phyloP scores from a whole-genome alignment of 2,888 invertebrate species.

The Ptychoptera contaminata region DNA sequence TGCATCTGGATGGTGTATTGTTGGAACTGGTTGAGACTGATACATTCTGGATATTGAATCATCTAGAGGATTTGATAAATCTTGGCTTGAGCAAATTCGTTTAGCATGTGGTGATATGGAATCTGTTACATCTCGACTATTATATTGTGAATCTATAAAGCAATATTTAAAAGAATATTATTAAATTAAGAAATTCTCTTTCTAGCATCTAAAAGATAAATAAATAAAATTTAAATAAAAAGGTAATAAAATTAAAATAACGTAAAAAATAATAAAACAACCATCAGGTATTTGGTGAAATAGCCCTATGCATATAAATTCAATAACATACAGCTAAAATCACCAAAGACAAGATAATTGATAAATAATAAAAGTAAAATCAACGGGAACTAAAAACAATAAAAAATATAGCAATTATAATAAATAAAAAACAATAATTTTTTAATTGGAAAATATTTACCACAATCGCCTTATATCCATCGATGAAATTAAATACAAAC shows the following conservation, averaged over 20 bases:
- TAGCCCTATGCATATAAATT: conserved; percentile 48
- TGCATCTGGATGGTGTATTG: conserved; percentile 14
- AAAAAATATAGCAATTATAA: conserved; percentile 9
- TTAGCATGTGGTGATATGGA: conserved; percentile 27
- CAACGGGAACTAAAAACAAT: conserved; percentile 7
- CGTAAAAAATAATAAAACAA: conserved; percentile 19
- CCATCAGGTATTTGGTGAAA: conserved; percentile 51
- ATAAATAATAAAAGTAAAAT: conserved; percentile 15
- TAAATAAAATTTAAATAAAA: conserved; percentile 6
- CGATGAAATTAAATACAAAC: conserved; percentile 13
- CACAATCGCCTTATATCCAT: not conserved
- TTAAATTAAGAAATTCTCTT: conserved; percentile 2
- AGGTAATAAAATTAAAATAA: conserved; percentile 5
- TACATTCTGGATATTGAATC: conserved; percentile 29
- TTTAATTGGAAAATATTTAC: not conserved
- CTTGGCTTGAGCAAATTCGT: conserved; percentile 24
- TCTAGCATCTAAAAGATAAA: conserved; percentile 4
- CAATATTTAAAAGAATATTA: too few relatives aligned
- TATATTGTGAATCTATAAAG: conserved; percentile 16
- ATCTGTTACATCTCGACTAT: conserved; percentile 21
- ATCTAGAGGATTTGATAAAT: conserved; percentile 21
- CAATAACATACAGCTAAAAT: conserved; percentile 54
- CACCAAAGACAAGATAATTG: conserved; percentile 50
- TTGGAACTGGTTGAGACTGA: conserved; percentile 30
- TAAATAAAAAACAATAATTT: conserved; percentile 3